These are phyloP conservation scores for Alaudala cheleensis DNA, from an alignment of 2,113 vertebrate genomes.

Conservation along the genomic window DNA sequence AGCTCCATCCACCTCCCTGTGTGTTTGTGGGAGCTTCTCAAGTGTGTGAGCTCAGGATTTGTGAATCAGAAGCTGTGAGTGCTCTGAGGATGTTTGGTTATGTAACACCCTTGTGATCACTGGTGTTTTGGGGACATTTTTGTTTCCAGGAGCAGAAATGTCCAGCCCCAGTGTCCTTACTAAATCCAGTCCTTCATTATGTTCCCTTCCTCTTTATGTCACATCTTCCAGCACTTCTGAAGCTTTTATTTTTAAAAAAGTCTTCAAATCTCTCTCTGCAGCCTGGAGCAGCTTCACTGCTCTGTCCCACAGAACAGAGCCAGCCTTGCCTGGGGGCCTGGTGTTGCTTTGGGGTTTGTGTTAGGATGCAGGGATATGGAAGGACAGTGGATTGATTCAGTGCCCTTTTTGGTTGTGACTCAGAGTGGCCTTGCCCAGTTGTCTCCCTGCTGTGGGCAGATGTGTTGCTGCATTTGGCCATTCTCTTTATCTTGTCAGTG, in stretches of 20 bases:
- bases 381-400: not conserved
- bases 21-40: not conserved
- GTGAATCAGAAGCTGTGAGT: not conserved
- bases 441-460: not conserved
- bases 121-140: not conserved
- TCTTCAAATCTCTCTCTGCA: not conserved
- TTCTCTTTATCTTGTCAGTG: not conserved
- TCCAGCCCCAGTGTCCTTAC: not conserved
- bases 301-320: not conserved
- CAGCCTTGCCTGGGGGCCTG: not conserved
- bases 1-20: not conserved
- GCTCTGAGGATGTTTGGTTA: not conserved
- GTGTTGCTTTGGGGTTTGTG: not conserved
- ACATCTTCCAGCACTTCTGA: not conserved
- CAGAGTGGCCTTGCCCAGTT: not conserved
- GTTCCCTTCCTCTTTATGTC: not conserved
- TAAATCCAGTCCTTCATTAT: constrained; percentile 6
- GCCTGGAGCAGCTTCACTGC: not conserved
- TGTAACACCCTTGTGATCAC: not conserved
- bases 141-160: not conserved
- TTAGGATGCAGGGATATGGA: not conserved
- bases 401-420: not conserved
- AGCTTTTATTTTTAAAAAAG: not conserved
- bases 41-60: not conserved
- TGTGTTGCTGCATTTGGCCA: not conserved